Evolutionary conservation across 2,888 invertebrate genomes (phyloP).

Genomic region (Plutella xylostella): DNA sequence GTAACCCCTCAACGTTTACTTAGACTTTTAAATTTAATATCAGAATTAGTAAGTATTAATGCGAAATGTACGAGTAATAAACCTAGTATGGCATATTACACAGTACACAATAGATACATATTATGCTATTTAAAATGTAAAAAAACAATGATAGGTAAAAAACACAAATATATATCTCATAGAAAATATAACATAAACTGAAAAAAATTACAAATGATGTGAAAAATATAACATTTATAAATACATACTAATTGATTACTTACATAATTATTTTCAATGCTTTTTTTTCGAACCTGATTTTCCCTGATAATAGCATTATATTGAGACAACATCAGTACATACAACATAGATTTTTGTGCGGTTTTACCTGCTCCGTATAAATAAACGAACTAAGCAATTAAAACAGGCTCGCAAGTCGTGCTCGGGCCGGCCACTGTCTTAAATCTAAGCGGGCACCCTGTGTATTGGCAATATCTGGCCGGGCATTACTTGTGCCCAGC

Average conservation of each 20-base stretch:
- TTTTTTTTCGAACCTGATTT: background rate
- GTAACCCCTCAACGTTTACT: too few relatives aligned
- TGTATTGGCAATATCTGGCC: conserved; percentile 64
- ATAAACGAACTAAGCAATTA: conserved; percentile 39
- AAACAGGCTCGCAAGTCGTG: conserved; percentile 59
- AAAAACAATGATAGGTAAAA: too few relatives aligned
- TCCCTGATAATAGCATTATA: background rate
- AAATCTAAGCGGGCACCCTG: conserved; percentile 48
- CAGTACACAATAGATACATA: too few relatives aligned
- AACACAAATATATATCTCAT: too few relatives aligned
- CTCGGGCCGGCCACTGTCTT: conserved; percentile 47
- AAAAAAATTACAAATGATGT: too few relatives aligned
- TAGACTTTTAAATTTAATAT: too few relatives aligned
- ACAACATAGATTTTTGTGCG: background rate
- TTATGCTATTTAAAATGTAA: too few relatives aligned
- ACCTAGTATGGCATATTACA: too few relatives aligned
- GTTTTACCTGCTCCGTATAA: background rate
- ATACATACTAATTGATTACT: background rate
- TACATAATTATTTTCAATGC: background rate
- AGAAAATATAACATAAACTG: too few relatives aligned
- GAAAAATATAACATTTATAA: background rate
- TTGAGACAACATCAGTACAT: background rate
- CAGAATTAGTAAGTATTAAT: too few relatives aligned
- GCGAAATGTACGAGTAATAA: too few relatives aligned
- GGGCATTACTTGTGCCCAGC: conserved; percentile 34